Evolutionary conservation across 1,140 invertebrate genomes (phyloP).

Genomic region (Tenebrio molitor): DNA sequence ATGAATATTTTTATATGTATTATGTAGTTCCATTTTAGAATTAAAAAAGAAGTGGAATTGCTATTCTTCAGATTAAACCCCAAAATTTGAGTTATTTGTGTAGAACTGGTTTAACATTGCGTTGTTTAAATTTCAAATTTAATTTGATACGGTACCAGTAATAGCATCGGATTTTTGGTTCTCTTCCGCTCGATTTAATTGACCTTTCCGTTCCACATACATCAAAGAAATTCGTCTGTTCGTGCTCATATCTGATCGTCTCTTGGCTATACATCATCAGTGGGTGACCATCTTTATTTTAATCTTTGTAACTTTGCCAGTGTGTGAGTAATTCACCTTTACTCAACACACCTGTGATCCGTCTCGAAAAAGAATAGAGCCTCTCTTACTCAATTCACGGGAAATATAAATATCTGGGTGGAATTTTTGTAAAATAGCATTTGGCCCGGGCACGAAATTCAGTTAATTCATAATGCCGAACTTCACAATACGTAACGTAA

Average conservation of each 20-base stretch:
- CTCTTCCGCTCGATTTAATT: neutral
- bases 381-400: neutral
- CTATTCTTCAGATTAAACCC: too few species aligned
- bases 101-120: too few species aligned
- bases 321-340: slow-evolving; percentile 31
- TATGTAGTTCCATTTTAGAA: too few species aligned
- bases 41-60: too few species aligned
- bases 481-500: neutral
- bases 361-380: slow-evolving; percentile 6
- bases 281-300: slow-evolving; percentile 26
- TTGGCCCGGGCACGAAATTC: too few species aligned
- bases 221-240: slow-evolving; percentile 13
- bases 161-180: too few species aligned
- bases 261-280: slow-evolving; percentile 13
- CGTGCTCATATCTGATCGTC: slow-evolving; percentile 21
- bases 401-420: neutral
- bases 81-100: too few species aligned
- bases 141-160: too few species aligned
- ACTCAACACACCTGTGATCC: slow-evolving; percentile 6
- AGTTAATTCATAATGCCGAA: neutral
- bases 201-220: neutral
- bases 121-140: too few species aligned
- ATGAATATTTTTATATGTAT: too few species aligned
- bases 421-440: neutral
- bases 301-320: slow-evolving; percentile 34